phyloP scores from a whole-genome alignment of 2,797 vertebrate species.

The Premnoplex brunnescens region DNA sequence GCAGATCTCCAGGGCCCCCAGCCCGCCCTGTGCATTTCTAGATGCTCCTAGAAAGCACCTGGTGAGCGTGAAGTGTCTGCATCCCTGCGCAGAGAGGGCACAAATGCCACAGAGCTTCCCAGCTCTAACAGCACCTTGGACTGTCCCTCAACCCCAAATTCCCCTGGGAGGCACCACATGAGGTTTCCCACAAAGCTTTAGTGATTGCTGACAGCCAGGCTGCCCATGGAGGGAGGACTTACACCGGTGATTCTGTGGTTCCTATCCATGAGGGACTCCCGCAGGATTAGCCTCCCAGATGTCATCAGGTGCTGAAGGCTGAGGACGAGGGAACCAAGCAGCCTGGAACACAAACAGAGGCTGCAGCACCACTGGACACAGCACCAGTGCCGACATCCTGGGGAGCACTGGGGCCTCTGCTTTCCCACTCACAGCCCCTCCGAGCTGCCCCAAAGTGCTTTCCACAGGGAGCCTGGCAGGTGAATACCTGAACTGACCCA shows the following conservation, averaged over 20 bases:
- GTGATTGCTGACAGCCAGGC: background rate
- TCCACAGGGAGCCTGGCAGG: background rate
- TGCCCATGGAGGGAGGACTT: background rate
- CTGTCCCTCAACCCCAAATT: background rate
- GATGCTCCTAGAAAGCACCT: background rate
- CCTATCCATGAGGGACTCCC: conserved; percentile 84
- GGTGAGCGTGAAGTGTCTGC: background rate
- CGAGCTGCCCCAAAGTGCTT: fast-evolving
- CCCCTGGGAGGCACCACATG: background rate
- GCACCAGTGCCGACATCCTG: background rate
- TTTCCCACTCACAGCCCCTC: background rate
- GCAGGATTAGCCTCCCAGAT: conserved; percentile 81
- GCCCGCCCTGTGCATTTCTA: background rate
- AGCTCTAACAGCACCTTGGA: background rate
- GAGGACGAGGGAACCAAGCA: conserved; percentile 85
- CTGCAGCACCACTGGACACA: background rate
- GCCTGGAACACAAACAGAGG: conserved; percentile 70
- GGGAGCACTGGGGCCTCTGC: background rate
- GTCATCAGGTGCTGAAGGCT: conserved; percentile 89
- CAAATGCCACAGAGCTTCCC: background rate
- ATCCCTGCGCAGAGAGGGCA: fast-evolving
- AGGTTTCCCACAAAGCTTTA: background rate
- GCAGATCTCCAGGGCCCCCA: background rate
- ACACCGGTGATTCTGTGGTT: conserved; percentile 85
- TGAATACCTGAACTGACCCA: fast-evolving